These are phyloP conservation scores for Odobenus rosmarus DNA, from an alignment of 2,113 vertebrate genomes.

Conservation along the genomic window DNA sequence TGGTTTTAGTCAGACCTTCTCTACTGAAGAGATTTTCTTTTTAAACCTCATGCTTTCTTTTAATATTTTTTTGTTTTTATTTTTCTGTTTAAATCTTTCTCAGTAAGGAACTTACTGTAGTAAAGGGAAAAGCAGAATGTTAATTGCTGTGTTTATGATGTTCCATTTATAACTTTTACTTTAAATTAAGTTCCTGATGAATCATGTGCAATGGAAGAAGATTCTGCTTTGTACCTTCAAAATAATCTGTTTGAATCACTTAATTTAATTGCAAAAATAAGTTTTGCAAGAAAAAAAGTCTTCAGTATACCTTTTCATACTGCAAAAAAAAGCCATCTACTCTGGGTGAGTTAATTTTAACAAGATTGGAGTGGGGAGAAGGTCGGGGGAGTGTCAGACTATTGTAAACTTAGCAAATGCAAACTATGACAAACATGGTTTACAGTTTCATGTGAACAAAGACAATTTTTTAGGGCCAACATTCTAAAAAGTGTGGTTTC, in stretches of 20 bases:
- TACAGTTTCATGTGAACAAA: conserved; percentile 54
- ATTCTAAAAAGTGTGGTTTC: conserved; percentile 51
- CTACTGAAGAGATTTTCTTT: neutral
- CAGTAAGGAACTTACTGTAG: neutral
- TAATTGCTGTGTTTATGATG: neutral
- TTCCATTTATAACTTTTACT: neutral
- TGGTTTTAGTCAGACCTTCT: neutral
- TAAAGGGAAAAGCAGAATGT: neutral
- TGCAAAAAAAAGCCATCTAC: neutral
- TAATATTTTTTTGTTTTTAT: neutral
- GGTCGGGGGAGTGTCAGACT: neutral
- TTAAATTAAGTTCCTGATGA: conserved; percentile 12
- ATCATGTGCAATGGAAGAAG: neutral
- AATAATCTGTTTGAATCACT: conserved; percentile 11
- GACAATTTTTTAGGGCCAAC: neutral
- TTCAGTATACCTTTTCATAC: neutral
- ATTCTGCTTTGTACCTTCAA: conserved; percentile 5
- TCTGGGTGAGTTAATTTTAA: conserved; percentile 34
- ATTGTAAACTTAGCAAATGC: conserved; percentile 43
- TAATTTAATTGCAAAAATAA: conserved; percentile 31
- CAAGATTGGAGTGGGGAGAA: neutral
- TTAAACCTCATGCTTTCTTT: neutral
- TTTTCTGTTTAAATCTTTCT: conserved; percentile 36
- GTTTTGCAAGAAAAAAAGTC: conserved; percentile 27
- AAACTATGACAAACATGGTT: conserved; percentile 28